phyloP scores from a whole-genome alignment of 2,888 invertebrate genomes.

The Chaitophorus viminalis region DNA sequence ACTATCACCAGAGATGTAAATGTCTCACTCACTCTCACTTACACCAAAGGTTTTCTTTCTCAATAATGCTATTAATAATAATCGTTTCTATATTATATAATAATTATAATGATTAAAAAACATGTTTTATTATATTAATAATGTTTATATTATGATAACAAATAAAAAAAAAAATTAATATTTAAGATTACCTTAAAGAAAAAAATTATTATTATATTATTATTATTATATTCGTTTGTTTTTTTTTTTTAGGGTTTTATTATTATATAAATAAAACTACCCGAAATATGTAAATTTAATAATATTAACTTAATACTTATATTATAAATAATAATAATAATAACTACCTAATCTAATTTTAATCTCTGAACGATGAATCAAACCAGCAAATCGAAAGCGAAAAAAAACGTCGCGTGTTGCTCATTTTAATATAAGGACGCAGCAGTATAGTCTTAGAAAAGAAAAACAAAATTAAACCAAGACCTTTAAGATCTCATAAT shows the following conservation, averaged over 20 bases:
- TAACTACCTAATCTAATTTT: conserved; percentile 42
- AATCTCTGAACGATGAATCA: conserved; percentile 42
- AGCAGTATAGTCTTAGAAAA: conserved; percentile 4
- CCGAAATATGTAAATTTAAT: conserved; percentile 54
- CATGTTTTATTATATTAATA: conserved; percentile 59
- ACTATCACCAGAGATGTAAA: conserved; percentile 60
- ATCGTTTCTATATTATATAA: conserved; percentile 59
- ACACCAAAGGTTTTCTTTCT: conserved; percentile 62
- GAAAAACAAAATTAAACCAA: conserved; percentile 1
- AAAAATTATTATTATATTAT: conserved; percentile 49
- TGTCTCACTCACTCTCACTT: conserved; percentile 61
- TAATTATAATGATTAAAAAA: conserved; percentile 53
- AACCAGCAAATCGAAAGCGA: conserved; percentile 8
- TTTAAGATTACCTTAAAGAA: conserved; percentile 52
- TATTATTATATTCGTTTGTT: conserved; percentile 47
- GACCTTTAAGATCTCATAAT: conserved; percentile 38
- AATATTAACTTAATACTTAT: conserved; percentile 54
- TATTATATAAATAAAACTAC: conserved; percentile 36
- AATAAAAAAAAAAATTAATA: conserved; percentile 56
- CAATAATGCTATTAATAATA: conserved; percentile 60
- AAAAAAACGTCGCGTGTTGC: conserved; percentile 36
- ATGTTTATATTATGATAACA: conserved; percentile 61
- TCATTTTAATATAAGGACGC: conserved; percentile 21
- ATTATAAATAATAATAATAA: conserved; percentile 36
- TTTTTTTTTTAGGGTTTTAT: conserved; percentile 47